Evolutionary conservation across 1,140 invertebrate genomes (phyloP).

Genomic region (Trichonephila clavata): DNA sequence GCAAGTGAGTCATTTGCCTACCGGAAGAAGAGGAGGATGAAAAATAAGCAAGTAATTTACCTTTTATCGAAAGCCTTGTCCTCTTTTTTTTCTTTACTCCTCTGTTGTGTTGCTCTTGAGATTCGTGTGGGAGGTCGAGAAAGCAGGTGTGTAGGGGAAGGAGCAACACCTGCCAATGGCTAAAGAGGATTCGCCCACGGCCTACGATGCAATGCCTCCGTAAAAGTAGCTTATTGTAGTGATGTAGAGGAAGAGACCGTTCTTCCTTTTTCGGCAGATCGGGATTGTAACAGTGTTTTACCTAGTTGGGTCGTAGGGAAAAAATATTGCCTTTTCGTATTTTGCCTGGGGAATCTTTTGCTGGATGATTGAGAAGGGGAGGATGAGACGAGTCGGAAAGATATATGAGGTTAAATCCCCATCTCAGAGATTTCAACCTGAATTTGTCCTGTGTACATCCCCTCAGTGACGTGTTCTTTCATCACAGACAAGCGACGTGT

Average conservation of each 20-base stretch:
- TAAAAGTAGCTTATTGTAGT: not conserved
- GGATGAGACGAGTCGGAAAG: not conserved
- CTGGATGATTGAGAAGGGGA: not conserved
- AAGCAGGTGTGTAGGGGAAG: not conserved
- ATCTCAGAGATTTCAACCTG: not conserved
- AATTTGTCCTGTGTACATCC: too few relatives aligned
- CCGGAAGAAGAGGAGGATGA: conserved; percentile 1
- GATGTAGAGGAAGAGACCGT: not conserved
- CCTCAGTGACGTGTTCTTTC: too few relatives aligned
- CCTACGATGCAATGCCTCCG: not conserved
- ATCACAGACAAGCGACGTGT: too few relatives aligned
- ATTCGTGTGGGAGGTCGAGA: not conserved
- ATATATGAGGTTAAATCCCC: not conserved
- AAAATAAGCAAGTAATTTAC: conserved; percentile 22
- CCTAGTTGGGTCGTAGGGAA: not conserved
- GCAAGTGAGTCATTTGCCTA: not conserved
- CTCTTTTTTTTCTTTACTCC: conserved; percentile 14
- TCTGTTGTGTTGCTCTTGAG: not conserved
- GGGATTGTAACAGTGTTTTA: not conserved
- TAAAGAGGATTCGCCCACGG: conserved; percentile 36
- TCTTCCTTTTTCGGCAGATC: conserved; percentile 27
- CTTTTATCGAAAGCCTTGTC: conserved; percentile 50
- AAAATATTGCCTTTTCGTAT: not conserved
- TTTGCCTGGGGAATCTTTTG: not conserved
- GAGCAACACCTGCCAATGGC: not conserved